Conservation (phyloP, 2,113 vertebrate species). For the Todiramphus saurophagus region DNA sequence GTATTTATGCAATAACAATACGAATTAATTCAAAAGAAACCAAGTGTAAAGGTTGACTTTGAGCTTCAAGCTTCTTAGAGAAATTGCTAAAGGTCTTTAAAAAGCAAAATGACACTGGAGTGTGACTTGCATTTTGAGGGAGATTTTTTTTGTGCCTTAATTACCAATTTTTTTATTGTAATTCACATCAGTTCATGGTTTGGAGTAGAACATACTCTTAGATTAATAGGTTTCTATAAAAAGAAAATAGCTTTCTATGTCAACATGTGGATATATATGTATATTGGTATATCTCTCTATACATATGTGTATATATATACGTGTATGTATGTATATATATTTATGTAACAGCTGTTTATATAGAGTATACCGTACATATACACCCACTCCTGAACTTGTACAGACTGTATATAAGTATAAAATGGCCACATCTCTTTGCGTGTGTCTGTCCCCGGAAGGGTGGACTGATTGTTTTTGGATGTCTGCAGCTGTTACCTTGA, state of each 20-base stretch:
- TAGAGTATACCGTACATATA: conserved; percentile 78
- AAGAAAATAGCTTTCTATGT: conserved; percentile 26
- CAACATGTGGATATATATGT: conserved; percentile 72
- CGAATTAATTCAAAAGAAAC: conserved; percentile 37
- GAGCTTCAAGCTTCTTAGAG: conserved; percentile 50
- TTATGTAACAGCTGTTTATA: conserved; percentile 73
- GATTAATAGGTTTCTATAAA: conserved; percentile 14
- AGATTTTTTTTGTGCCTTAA: conserved; percentile 43
- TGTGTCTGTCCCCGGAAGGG: conserved; percentile 99
- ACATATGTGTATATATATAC: conserved; percentile 65
- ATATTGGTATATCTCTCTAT: conserved; percentile 75
- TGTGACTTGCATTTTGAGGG: conserved; percentile 57
- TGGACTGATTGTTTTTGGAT: conserved; percentile 98
- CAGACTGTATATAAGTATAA: conserved; percentile 69
- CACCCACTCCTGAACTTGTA: conserved; percentile 72
- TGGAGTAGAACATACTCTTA: conserved; percentile 43
- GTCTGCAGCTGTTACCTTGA: conserved; percentile 99
- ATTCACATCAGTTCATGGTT: conserved; percentile 33
- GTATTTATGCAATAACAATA: conserved; percentile 60
- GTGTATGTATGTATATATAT: conserved; percentile 70
- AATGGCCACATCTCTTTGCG: conserved; percentile 92
- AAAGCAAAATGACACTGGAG: background rate
- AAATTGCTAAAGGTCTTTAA: conserved; percentile 26
- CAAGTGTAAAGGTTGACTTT: conserved; percentile 46
- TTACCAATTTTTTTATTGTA: conserved; percentile 27